Evolutionary conservation across 2,797 vertebrate species (phyloP).

Genomic region (Xiphophorus birchmanni): DNA sequence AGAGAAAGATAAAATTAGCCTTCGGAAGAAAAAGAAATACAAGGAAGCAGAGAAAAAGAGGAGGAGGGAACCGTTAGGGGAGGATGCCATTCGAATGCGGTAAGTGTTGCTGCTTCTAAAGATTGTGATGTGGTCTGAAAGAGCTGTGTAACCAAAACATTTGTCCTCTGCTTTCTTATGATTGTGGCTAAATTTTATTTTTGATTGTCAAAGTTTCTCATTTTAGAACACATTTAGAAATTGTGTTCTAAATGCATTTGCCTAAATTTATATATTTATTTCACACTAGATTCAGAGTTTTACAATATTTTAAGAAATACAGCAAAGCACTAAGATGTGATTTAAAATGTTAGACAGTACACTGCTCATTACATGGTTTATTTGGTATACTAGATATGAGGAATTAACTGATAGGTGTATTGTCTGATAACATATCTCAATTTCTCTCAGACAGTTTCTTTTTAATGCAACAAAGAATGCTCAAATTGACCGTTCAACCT

Average conservation of each 20-base stretch:
- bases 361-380: background rate
- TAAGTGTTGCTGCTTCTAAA: slow-evolving; percentile 64
- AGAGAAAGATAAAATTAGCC: slow-evolving; percentile 68
- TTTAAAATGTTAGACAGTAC: background rate
- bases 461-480: background rate
- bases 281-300: background rate
- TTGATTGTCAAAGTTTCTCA: background rate
- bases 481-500: no score
- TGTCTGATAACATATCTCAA: background rate
- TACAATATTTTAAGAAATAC: background rate
- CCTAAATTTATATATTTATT: background rate
- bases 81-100: slow-evolving; percentile 89
- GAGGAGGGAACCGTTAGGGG: slow-evolving; percentile 87
- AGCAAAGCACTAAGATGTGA: background rate
- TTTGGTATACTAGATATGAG: background rate
- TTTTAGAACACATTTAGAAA: background rate
- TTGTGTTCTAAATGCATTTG: background rate
- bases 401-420: background rate
- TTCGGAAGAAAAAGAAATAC: slow-evolving; percentile 81
- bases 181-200: background rate
- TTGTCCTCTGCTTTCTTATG: slow-evolving; percentile 3
- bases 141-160: slow-evolving; percentile 9
- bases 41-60: slow-evolving; percentile 83
- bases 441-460: background rate
- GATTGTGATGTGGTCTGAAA: slow-evolving; percentile 43